Conservation (phyloP, 2,888 invertebrate genomes). For the Macrostomum cliftonense region DNA sequence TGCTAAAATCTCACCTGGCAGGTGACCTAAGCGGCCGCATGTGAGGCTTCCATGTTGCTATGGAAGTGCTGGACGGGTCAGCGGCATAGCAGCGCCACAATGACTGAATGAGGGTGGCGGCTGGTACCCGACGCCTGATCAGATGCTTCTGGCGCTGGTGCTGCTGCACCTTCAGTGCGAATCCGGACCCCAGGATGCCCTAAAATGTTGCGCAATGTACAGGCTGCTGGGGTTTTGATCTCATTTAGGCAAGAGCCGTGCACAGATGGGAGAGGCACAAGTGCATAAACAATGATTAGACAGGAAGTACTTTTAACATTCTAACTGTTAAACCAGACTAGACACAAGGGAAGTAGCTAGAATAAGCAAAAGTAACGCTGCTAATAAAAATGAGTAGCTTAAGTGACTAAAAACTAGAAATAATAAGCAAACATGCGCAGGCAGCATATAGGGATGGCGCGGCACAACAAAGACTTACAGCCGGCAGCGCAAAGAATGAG, state of each 20-base stretch:
- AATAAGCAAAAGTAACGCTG: too few relatives aligned
- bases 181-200: slow-evolving; percentile 86
- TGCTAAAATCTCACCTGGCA: slow-evolving; percentile 20
- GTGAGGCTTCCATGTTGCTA: slow-evolving; percentile 90
- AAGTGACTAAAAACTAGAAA: too few relatives aligned
- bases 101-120: slow-evolving; percentile 74
- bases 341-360: too few relatives aligned
- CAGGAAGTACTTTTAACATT: too few relatives aligned
- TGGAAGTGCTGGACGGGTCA: slow-evolving; percentile 70
- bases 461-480: slow-evolving; percentile 53
- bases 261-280: too few relatives aligned
- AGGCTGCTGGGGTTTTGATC: too few relatives aligned
- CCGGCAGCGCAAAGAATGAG: slow-evolving; percentile 82
- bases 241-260: too few relatives aligned
- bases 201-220: slow-evolving; percentile 26
- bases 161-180: slow-evolving; percentile 78
- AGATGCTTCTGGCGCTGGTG: slow-evolving; percentile 84
- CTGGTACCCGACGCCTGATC: slow-evolving; percentile 72
- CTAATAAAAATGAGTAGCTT: too few relatives aligned
- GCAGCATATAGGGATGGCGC: too few relatives aligned
- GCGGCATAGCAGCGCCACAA: slow-evolving; percentile 86
- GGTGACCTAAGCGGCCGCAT: slow-evolving; percentile 37
- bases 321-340: too few relatives aligned
- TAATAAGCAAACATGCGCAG: too few relatives aligned
- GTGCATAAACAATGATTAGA: too few relatives aligned